Evolutionary conservation across 2,797 vertebrate species (phyloP), one percentile per base, ranked within the genome.

Genomic region (Carapus acus): DNA sequence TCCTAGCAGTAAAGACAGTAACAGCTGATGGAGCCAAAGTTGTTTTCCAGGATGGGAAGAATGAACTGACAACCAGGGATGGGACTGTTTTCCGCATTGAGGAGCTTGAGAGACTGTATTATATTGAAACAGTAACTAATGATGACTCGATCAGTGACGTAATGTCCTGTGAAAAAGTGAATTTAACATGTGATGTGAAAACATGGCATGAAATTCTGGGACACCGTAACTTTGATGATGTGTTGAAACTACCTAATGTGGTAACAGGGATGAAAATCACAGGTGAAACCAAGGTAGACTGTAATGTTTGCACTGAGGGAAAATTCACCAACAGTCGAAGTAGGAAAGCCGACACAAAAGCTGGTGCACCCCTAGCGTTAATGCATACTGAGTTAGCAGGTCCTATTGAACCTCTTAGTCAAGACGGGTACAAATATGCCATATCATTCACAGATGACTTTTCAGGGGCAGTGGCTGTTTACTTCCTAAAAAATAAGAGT

Each of bases 151-250:
- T 47, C 1, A 43, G 29, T 43, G 7, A n/a, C n/a, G n/a, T 42
- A 3, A 43, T 14, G 21, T 59, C 13, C 23, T 20, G 13, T 8
- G 37, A 24, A 42, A 67, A 51, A 41, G 39, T 58, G 11, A 63
- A 37, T 17, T 17, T 66, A 47, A 46, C 31, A 39, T 58, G 37
- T 60, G 50, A 69, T 48, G 43, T 63, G 2, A 49, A 67, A 43
- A 67, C 47, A 36, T 64, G 63, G 47, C 60, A 70, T 48, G 56
- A 72, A 20, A 53, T 61, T 6, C 16, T 67, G 17, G 53, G 59
- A 29, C 66, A 62, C 11, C 60, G 66, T 20, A 69, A 65, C 31
- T 12, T 49, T 18, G 46, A 47, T 50, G 55, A 73, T 59, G 54
- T 73, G 14, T 34, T 4, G n/a, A n/a, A n/a, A n/a, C n/a, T n/a